phyloP scores from a whole-genome alignment of 2,797 vertebrate species.

The Avahi laniger region DNA sequence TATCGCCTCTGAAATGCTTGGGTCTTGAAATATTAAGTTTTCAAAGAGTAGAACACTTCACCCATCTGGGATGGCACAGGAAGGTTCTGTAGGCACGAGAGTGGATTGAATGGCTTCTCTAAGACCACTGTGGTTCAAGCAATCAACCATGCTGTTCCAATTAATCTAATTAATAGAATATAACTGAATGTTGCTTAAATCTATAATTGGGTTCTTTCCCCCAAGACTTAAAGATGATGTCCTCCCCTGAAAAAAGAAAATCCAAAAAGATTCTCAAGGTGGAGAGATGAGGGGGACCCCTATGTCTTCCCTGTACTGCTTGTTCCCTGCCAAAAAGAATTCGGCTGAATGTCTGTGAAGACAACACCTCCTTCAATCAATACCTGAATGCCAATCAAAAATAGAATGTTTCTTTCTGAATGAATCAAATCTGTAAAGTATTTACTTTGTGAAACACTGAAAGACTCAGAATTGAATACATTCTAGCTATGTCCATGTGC shows the following conservation, averaged over 20 bases:
- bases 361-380: background rate
- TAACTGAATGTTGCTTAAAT: background rate
- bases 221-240: background rate
- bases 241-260: background rate
- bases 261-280: background rate
- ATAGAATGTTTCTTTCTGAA: conserved; percentile 8
- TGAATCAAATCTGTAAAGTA: background rate
- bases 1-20: background rate
- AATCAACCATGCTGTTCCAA: background rate
- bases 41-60: background rate
- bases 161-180: background rate
- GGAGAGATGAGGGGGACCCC: background rate
- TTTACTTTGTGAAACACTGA: background rate
- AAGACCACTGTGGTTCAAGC: background rate
- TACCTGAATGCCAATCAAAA: background rate
- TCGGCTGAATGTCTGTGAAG: background rate
- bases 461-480: background rate
- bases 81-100: background rate
- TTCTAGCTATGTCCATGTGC: background rate
- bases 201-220: background rate
- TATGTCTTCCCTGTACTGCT: background rate
- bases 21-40: background rate
- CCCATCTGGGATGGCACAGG: too few species aligned
- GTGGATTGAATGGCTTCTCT: background rate
- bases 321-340: background rate